Evolutionary conservation across 2,113 vertebrate genomes (phyloP).

Genomic region (Pelmatolapia mariae): DNA sequence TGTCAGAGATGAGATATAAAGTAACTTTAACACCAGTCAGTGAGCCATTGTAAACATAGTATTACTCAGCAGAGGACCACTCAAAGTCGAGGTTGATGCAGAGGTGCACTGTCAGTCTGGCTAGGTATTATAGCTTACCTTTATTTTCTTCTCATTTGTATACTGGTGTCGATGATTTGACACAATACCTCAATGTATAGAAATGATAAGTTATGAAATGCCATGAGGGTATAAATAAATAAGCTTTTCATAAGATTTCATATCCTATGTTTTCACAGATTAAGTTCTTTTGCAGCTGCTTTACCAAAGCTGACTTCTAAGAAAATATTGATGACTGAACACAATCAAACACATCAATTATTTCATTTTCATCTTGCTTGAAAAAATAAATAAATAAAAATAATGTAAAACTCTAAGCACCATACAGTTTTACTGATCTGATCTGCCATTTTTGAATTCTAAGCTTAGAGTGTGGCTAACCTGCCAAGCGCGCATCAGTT

Average conservation of each 20-base stretch:
- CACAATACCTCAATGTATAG: neutral
- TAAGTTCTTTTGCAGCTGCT: neutral
- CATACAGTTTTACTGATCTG: neutral
- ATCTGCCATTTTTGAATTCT: neutral
- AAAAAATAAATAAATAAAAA: neutral
- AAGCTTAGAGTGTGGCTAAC: neutral
- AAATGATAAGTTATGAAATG: neutral
- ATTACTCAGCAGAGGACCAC: conserved; percentile 39
- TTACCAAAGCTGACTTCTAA: neutral
- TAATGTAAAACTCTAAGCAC: neutral
- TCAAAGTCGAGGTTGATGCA: conserved; percentile 47
- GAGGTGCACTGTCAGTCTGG: neutral
- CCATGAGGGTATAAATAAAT: neutral
- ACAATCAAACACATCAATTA: neutral
- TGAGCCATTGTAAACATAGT: conserved; percentile 51
- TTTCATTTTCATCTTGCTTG: neutral
- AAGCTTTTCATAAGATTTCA: neutral
- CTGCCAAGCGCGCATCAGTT: conserved; percentile 12
- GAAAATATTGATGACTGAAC: neutral
- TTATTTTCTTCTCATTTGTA: neutral
- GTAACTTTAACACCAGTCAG: conserved; percentile 61
- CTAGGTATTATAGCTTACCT: neutral
- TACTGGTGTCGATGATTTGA: neutral
- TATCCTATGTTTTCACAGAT: neutral
- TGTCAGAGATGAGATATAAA: conserved; percentile 70